Evolutionary conservation across 2,888 invertebrate species (phyloP), one percentile per base, ranked within the genome.

Genomic region (Sympetrum striolatum): DNA sequence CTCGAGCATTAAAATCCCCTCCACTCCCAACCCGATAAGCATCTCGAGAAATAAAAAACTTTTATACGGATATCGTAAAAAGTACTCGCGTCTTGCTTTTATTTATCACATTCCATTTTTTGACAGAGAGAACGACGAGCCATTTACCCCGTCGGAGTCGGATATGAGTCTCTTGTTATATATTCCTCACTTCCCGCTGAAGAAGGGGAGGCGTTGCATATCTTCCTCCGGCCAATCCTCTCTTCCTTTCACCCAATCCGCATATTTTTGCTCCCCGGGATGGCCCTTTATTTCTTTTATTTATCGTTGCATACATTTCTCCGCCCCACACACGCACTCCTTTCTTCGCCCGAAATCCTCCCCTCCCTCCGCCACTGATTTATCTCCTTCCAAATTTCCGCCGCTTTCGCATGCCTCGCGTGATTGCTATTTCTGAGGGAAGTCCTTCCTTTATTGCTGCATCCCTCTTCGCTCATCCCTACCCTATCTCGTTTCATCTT

Each of bases 381-480:
- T 86, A 86, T 86, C 58, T 86, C 86, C 22, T n/a, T 35, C 86
- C 86, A 37, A 86, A 86, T 86, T 86, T 86, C 86, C 53, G 37
- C 60, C 86, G 81, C 25, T 81, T 81, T 53, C 25, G 81, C 81
- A 44, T 82, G 37, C 86, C 86, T 86, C 86, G 86, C 86, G 86
- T 86, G 86, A 86, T 86, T 60, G 86, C 86, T 86, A 58, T 60
- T 86, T 86, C 60, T n/a, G 64, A 31, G 58, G 53, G 58, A 58
- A 22, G 81, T 81, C 81, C 35, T 14, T 58, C 60, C 60, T n/a
- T 25, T 37, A 37, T 37, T 22, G 37, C 18, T n/a, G 22, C 82
- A 37, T 86, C 86, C 37, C 86, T 37, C 22, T 35, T 22, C 25
- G 25, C 53, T 25, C 37, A 31, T 35, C 18, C 86, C 60, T 15